These are phyloP conservation scores for Drosophila suzukii DNA, from an alignment of 1,140 invertebrate species.

Conservation along the genomic window DNA sequence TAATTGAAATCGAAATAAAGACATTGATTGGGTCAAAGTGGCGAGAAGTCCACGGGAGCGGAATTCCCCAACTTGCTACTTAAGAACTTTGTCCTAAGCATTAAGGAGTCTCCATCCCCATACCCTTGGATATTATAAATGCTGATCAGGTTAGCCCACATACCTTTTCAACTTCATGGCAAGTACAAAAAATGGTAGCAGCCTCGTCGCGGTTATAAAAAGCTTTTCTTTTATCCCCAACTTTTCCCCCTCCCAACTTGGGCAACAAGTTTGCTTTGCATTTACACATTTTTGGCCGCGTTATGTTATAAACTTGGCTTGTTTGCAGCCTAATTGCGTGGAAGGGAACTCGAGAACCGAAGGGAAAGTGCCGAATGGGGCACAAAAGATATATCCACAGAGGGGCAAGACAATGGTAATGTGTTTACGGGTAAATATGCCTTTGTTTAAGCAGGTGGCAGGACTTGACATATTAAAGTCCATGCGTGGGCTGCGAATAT, in stretches of 20 bases:
- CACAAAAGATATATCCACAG: slow-evolving; percentile 29
- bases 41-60: background rate
- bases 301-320: slow-evolving; percentile 66
- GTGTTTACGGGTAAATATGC: slow-evolving; percentile 31
- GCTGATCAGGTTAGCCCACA: slow-evolving; percentile 8
- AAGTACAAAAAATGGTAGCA: slow-evolving; percentile 13
- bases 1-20: slow-evolving; percentile 62
- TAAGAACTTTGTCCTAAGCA: slow-evolving; percentile 28
- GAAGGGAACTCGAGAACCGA: slow-evolving; percentile 26
- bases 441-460: slow-evolving; percentile 54
- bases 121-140: slow-evolving; percentile 19
- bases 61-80: slow-evolving; percentile 52
- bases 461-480: slow-evolving; percentile 38
- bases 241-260: slow-evolving; percentile 27
- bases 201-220: slow-evolving; percentile 14
- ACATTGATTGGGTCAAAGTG: slow-evolving; percentile 55
- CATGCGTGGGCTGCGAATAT: slow-evolving; percentile 5
- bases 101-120: slow-evolving; percentile 1
- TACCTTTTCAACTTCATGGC: slow-evolving; percentile 38
- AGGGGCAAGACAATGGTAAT: slow-evolving; percentile 49
- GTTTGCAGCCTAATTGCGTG: slow-evolving; percentile 70
- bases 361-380: slow-evolving; percentile 3
- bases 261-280: slow-evolving; percentile 74
- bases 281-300: slow-evolving; percentile 57
- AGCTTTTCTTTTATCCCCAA: slow-evolving; percentile 24